These are phyloP conservation scores for Eupithecia exiguata DNA, from an alignment of 2,888 invertebrate species.

Conservation along the genomic window DNA sequence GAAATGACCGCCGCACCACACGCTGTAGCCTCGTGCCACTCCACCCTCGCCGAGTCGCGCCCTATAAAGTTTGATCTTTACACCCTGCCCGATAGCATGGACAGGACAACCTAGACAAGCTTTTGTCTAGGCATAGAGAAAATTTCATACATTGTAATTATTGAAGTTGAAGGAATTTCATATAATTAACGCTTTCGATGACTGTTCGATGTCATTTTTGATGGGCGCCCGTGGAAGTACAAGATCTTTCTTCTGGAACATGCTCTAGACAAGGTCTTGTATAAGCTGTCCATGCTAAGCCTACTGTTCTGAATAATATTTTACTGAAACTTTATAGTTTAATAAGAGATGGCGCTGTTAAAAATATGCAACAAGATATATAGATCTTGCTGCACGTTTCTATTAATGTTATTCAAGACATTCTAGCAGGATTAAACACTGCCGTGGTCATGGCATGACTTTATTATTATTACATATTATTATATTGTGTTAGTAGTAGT, in stretches of 20 bases:
- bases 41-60: conserved; percentile 73
- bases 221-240: background rate
- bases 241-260: background rate
- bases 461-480: no score
- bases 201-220: background rate
- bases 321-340: background rate
- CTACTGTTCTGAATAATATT: background rate
- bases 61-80: background rate
- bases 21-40: conserved; percentile 74
- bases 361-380: background rate
- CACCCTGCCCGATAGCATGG: background rate
- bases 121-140: background rate
- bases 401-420: background rate
- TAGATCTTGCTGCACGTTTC: background rate
- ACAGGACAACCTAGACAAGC: background rate
- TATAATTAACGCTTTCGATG: background rate
- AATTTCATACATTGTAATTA: background rate
- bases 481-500: background rate
- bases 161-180: background rate
- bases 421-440: background rate
- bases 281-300: background rate
- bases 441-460: background rate
- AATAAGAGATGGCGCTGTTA: background rate
- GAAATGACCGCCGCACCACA: conserved; percentile 53
- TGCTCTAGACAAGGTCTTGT: background rate